Conservation (phyloP, 2,797 vertebrate genomes). For the Balearica regulorum region DNA sequence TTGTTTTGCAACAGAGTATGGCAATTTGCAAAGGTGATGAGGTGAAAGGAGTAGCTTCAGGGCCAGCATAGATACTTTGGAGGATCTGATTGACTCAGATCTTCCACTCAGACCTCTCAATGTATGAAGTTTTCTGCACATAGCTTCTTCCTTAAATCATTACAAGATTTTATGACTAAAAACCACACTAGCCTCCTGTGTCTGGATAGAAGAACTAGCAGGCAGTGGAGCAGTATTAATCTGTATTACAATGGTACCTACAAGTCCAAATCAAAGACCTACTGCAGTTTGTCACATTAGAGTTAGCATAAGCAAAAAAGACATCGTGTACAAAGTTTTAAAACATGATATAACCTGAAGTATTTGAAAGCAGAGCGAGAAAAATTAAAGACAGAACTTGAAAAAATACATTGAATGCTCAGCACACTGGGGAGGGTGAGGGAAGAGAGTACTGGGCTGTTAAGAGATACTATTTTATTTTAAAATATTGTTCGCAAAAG, state of each 20-base stretch:
- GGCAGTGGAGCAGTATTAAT: background rate
- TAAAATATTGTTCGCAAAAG: background rate
- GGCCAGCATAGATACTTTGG: background rate
- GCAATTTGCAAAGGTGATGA: background rate
- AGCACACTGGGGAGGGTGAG: background rate
- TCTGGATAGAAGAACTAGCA: background rate
- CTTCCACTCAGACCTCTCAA: background rate
- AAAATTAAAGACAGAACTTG: background rate
- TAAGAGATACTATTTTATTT: background rate
- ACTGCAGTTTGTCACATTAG: background rate
- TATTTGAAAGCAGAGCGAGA: background rate
- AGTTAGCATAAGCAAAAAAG: background rate
- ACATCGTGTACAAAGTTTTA: background rate
- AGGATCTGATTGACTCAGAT: background rate
- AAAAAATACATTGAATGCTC: background rate
- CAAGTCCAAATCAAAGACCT: background rate
- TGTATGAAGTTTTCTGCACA: background rate
- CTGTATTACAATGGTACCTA: background rate
- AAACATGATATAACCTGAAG: background rate
- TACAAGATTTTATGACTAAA: background rate
- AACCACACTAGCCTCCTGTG: background rate
- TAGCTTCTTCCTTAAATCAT: background rate
- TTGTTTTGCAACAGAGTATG: background rate
- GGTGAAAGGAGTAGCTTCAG: background rate
- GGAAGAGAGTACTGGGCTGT: background rate